These are phyloP conservation scores for Nestor notabilis DNA, from an alignment of 2,113 vertebrate species.

Conservation along the genomic window DNA sequence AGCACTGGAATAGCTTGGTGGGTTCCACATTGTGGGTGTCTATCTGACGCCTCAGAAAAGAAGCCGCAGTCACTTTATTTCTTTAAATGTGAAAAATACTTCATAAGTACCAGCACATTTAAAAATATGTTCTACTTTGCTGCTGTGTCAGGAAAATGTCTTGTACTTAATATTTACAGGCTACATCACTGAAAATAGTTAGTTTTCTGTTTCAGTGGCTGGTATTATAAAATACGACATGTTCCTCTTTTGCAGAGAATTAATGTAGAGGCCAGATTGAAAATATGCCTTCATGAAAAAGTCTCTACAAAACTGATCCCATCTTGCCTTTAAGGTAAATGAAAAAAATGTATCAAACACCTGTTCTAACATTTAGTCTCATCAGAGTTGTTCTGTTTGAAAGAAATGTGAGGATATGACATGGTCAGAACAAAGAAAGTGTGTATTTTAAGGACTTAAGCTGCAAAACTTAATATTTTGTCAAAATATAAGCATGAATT, in stretches of 20 bases:
- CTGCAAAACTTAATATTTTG: background rate
- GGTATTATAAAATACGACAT: background rate
- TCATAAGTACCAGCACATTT: background rate
- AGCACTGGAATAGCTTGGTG: background rate
- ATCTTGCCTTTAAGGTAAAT: constrained; percentile 5
- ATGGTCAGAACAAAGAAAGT: background rate
- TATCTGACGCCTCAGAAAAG: background rate
- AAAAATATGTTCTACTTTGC: background rate
- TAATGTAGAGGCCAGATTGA: background rate
- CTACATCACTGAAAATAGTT: background rate
- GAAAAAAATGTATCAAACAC: background rate
- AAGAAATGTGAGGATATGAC: background rate
- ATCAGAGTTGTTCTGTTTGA: background rate
- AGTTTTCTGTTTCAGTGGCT: background rate
- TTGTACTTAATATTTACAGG: constrained; percentile 44
- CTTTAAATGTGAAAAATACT: background rate
- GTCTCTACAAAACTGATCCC: background rate
- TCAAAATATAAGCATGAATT: background rate
- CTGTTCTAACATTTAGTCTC: background rate
- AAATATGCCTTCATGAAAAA: constrained; percentile 8
- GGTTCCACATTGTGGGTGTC: background rate
- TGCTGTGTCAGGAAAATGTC: background rate
- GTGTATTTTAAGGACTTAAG: background rate
- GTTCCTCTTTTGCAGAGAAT: constrained; percentile 36
- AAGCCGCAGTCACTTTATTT: background rate